Evolutionary conservation across 2,113 vertebrate genomes (phyloP), one percentile per base, ranked within the genome.

Genomic region (Forbesichthys agassizii): DNA sequence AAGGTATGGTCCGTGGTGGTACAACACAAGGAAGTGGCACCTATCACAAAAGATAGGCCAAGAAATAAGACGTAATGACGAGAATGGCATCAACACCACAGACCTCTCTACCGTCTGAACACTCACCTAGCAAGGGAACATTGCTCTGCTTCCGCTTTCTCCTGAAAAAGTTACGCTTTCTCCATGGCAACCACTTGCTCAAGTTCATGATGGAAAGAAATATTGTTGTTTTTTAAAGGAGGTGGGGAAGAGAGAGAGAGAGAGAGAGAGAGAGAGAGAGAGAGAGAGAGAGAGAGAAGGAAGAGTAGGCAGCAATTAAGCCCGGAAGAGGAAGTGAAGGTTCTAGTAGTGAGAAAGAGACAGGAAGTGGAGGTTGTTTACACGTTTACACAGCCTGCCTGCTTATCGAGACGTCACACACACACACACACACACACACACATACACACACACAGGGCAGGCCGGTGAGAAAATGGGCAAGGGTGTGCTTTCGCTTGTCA

Each of bases 131-230:
- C 48, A 77, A 74, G 5, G 68, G 60, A 47, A 10, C 73, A 46
- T 36, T 68, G 65, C 75, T 63, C 33, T n/a, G 60, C 74, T 85
- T 92, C 63, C 11, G 71, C 61, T 84, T 89, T 66, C 75, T 86
- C 71, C 71, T 89, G 72, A 90, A 92, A 69, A 89, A 73, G 74
- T 77, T 79, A 1, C 51, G 82, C 68, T 85, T 91, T 71, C 88
- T 86, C 91, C 88, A 90, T 1, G 84, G 84, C 73, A 88, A 78
- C 93, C 92, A 93, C 73, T 88, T 91, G 65, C 84, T 90, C 16
- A 92, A 78, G 84, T 87, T 92, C 88, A 91, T 90, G 70, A 60
- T 8, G 42, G 16, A 71, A 66, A 54, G 18, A 3, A 13, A 42
- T 9, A 12, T 51, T 27, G 27, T 27, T 27, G 27, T 27, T 27